Evolutionary conservation across 64 coral and sea anemone species (phyloP).

Genomic region (Cladopsammia gracilis): DNA sequence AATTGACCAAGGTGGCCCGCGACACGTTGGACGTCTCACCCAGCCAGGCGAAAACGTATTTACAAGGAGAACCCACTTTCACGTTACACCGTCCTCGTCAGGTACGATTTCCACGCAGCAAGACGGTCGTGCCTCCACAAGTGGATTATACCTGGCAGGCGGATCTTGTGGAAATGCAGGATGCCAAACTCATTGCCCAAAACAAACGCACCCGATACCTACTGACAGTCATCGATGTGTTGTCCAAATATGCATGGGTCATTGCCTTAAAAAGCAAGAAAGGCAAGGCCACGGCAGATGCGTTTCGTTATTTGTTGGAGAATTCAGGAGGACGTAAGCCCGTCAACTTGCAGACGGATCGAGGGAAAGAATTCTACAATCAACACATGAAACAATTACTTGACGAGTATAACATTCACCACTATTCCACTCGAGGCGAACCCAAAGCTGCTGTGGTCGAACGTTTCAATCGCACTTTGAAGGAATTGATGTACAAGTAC

Average conservation of each 20-base stretch:
- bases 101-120: too few relatives aligned
- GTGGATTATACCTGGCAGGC: too few relatives aligned
- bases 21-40: too few relatives aligned
- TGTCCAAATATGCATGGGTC: constrained; percentile 5
- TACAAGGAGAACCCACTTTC: too few relatives aligned
- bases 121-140: too few relatives aligned
- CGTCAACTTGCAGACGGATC: constrained; percentile 15
- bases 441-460: neutral
- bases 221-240: neutral
- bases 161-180: neutral
- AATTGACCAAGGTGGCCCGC: too few relatives aligned
- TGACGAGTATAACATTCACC: constrained; percentile 3
- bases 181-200: neutral
- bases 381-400: neutral
- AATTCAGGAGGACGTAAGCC: neutral
- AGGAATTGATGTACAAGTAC: too few relatives aligned
- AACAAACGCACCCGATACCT: neutral
- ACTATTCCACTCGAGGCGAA: neutral
- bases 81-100: too few relatives aligned
- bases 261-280: neutral
- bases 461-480: too few relatives aligned
- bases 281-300: neutral
- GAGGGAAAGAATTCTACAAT: neutral
- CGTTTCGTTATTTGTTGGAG: neutral
- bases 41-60: too few relatives aligned